These are phyloP conservation scores for Bedellia somnulentella DNA, from an alignment of 2,888 invertebrate species.

Conservation along the genomic window DNA sequence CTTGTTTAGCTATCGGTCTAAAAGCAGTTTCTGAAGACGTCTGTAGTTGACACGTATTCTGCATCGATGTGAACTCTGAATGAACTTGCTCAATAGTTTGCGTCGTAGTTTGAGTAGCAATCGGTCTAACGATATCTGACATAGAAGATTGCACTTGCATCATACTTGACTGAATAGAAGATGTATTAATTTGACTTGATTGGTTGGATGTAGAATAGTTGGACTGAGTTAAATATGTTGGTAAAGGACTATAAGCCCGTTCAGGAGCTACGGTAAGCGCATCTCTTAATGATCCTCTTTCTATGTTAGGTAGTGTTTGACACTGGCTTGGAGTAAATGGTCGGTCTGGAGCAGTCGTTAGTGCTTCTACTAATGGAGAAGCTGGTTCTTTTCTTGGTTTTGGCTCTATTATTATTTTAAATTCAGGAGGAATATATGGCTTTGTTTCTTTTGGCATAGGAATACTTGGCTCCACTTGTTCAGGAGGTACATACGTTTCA, in stretches of 20 bases:
- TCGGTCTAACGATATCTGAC: slow-evolving; percentile 32
- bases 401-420: slow-evolving; percentile 60
- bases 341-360: slow-evolving; percentile 68
- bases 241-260: slow-evolving; percentile 60
- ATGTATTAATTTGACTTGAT: slow-evolving; percentile 21
- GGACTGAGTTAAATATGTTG: slow-evolving; percentile 16
- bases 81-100: slow-evolving; percentile 23
- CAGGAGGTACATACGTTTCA: slow-evolving; percentile 45
- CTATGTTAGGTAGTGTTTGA: slow-evolving; percentile 39
- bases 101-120: slow-evolving; percentile 30
- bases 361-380: slow-evolving; percentile 68
- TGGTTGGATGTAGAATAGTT: slow-evolving; percentile 19
- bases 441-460: slow-evolving; percentile 66
- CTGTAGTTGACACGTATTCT: slow-evolving; percentile 38
- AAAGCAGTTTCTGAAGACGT: slow-evolving; percentile 42
- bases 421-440: slow-evolving; percentile 69
- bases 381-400: slow-evolving; percentile 46
- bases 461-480: slow-evolving; percentile 50
- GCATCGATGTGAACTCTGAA: slow-evolving; percentile 31
- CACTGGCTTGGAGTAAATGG: slow-evolving; percentile 64
- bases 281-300: slow-evolving; percentile 53
- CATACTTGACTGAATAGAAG: slow-evolving; percentile 16
- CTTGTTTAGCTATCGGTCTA: slow-evolving; percentile 51
- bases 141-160: too few relatives aligned
- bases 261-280: slow-evolving; percentile 68